Percentiles rank a stretch among this genome's conserved stretches.
Conservation (phyloP, 2,888 invertebrate genomes). For the Mesorhabditis sp. region DNA sequence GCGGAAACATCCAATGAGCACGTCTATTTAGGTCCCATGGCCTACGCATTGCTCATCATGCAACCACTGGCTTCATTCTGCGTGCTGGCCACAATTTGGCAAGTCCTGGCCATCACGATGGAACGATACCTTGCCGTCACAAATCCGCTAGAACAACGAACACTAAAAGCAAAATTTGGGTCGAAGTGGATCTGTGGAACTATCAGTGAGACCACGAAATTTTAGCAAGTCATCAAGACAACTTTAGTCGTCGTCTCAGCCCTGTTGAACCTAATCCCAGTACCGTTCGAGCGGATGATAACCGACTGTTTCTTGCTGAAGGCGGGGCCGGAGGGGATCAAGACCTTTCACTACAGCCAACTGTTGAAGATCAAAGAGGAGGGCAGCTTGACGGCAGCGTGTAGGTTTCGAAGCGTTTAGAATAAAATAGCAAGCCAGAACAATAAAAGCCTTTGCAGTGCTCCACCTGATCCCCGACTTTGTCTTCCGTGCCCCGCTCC, state of each 20-base stretch:
- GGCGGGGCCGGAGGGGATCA: not conserved
- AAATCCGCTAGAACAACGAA: slow-evolving; percentile 52
- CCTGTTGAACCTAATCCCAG: slow-evolving; percentile 45
- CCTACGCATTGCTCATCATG: slow-evolving; percentile 54
- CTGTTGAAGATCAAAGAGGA: slow-evolving; percentile 49
- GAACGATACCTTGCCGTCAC: slow-evolving; percentile 54
- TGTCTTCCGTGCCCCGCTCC: slow-evolving; percentile 53
- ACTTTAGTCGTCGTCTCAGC: slow-evolving; percentile 33
- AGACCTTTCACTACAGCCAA: slow-evolving; percentile 27
- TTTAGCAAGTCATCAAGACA: no score
- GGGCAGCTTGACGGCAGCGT: slow-evolving; percentile 17
- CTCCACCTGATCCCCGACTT: slow-evolving; percentile 55
- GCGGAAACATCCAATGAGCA: no score
- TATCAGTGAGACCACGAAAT: no score
- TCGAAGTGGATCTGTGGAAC: slow-evolving; percentile 45
- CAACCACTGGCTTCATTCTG: slow-evolving; percentile 56
- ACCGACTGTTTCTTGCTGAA: no score
- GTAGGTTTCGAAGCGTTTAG: slow-evolving; percentile 29
- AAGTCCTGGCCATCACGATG: slow-evolving; percentile 54
- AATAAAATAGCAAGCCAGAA: not conserved
- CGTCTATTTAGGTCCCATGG: slow-evolving; percentile 36
- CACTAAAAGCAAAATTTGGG: slow-evolving; percentile 49
- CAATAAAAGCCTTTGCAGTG: slow-evolving; percentile 18
- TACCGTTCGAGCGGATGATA: slow-evolving; percentile 47
- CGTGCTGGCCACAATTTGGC: slow-evolving; percentile 56